Evolutionary conservation across 2,888 invertebrate genomes (phyloP).

Genomic region (Agrochola lychnidis): DNA sequence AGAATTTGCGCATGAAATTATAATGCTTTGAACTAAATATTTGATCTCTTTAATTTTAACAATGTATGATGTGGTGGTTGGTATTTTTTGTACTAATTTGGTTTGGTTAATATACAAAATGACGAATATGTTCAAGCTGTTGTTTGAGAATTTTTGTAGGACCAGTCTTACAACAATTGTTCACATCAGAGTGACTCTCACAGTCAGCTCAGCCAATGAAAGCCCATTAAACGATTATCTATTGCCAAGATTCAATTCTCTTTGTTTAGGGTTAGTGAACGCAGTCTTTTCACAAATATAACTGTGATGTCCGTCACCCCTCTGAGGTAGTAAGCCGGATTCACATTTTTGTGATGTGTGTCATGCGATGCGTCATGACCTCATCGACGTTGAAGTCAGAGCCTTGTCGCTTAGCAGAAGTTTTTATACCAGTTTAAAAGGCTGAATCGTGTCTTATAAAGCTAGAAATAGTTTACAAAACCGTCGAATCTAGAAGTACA

Average conservation of each 20-base stretch:
- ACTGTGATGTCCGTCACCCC: neutral
- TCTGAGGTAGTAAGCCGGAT: neutral
- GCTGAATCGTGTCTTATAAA: neutral
- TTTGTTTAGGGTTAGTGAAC: conserved; percentile 14
- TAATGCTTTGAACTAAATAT: conserved; percentile 5
- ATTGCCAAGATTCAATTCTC: too few species aligned
- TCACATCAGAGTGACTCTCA: neutral
- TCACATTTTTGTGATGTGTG: conserved; percentile 17
- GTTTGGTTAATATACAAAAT: neutral
- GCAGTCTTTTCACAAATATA: conserved; percentile 1
- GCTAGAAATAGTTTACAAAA: neutral
- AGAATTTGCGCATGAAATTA: conserved; percentile 26
- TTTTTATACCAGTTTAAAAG: neutral
- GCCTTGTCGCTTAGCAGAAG: neutral
- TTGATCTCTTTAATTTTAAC: neutral
- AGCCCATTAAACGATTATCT: too few species aligned
- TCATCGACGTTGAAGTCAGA: conserved; percentile 6
- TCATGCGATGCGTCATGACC: conserved; percentile 22
- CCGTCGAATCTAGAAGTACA: neutral
- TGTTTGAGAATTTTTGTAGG: neutral
- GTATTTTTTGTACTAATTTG: conserved; percentile 5
- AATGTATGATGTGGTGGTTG: conserved; percentile 3
- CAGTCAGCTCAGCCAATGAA: neutral
- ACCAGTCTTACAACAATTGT: neutral
- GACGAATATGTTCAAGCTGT: too few species aligned